Evolutionary conservation across 2,888 invertebrate genomes (phyloP).

Genomic region (Drosophila kambysellisi): DNA sequence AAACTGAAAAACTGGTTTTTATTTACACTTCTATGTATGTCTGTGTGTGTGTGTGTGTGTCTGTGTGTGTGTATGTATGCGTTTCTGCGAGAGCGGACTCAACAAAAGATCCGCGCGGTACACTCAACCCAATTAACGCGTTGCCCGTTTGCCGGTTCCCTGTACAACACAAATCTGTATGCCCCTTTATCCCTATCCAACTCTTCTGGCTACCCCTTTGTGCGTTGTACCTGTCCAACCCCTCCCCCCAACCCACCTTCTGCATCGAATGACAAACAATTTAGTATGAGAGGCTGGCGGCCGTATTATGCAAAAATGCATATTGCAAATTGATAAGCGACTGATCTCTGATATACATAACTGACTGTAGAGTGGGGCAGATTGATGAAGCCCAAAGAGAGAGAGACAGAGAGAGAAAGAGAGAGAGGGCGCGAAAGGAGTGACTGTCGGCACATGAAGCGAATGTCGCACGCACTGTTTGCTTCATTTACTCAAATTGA

Average conservation of each 20-base stretch:
- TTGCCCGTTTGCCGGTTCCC: slow-evolving; percentile 34
- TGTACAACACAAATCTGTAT: background rate
- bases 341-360: slow-evolving; percentile 41
- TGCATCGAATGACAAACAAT: slow-evolving; percentile 55
- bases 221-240: background rate
- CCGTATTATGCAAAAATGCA: slow-evolving; percentile 76
- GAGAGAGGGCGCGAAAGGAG: background rate
- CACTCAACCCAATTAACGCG: slow-evolving; percentile 84
- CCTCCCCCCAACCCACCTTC: background rate
- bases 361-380: background rate
- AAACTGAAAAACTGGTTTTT: slow-evolving; percentile 62
- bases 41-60: background rate
- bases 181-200: background rate
- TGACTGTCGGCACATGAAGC: slow-evolving; percentile 76
- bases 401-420: background rate
- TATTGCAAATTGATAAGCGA: slow-evolving; percentile 77
- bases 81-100: slow-evolving; percentile 30
- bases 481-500: slow-evolving; percentile 78
- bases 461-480: slow-evolving; percentile 79
- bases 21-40: background rate
- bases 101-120: slow-evolving; percentile 70
- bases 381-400: slow-evolving; percentile 3
- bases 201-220: background rate
- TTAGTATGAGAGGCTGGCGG: slow-evolving; percentile 43
- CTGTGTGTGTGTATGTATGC: background rate